phyloP scores from a whole-genome alignment of 1,140 invertebrate genomes.

The Calephelis nemesis region DNA sequence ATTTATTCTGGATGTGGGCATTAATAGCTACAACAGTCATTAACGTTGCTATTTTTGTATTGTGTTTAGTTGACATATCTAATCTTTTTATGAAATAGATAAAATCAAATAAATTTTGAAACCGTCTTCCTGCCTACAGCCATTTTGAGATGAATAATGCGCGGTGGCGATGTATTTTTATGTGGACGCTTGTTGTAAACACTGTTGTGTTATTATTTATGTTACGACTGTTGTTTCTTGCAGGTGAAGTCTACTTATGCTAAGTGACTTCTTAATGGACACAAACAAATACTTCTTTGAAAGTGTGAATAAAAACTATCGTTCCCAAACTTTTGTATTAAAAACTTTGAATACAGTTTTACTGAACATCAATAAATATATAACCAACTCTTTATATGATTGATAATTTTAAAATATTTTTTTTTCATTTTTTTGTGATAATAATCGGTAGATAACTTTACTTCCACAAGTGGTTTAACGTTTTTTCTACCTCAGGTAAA shows the following conservation, averaged over 20 bases:
- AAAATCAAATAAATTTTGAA: not conserved
- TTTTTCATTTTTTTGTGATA: no score
- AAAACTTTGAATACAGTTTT: not conserved
- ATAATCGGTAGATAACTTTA: no score
- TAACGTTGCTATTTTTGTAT: no score
- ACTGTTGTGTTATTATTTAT: slow-evolving; percentile 62
- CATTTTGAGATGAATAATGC: slow-evolving; percentile 39
- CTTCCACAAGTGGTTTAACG: no score
- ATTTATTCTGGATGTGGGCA: no score
- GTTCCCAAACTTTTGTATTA: not conserved
- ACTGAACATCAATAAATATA: no score
- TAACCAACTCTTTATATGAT: no score
- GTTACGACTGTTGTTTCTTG: slow-evolving; percentile 62
- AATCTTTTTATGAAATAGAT: not conserved
- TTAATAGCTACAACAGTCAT: no score
- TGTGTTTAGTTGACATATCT: no score
- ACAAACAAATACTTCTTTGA: slow-evolving; percentile 8
- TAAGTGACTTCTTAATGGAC: slow-evolving; percentile 46
- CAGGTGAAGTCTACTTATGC: slow-evolving; percentile 62
- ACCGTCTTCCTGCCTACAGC: not conserved
- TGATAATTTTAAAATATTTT: no score
- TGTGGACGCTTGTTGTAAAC: slow-evolving; percentile 40
- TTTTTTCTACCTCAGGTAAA: no score
- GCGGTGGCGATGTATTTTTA: slow-evolving; percentile 38
- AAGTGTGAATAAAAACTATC: not conserved